phyloP scores from a whole-genome alignment of 2,888 invertebrate genomes.

The Metopia argyrocephala region DNA sequence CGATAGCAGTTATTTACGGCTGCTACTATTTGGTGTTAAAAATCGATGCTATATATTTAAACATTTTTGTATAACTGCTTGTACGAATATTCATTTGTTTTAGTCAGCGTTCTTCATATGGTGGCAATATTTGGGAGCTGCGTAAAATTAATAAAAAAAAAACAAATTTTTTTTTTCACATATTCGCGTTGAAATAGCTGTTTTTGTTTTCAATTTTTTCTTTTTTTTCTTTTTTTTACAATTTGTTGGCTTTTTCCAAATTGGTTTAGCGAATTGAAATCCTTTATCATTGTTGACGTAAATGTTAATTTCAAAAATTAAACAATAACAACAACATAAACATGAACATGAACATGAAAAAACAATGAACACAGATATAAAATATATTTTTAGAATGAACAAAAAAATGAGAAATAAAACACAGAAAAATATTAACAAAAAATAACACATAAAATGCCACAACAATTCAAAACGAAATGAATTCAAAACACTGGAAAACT shows the following conservation, averaged over 20 bases:
- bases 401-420: neutral
- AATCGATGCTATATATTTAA: neutral
- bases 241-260: slow-evolving; percentile 19
- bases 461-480: slow-evolving; percentile 24
- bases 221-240: neutral
- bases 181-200: slow-evolving; percentile 50
- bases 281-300: slow-evolving; percentile 60
- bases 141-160: slow-evolving; percentile 58
- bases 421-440: neutral
- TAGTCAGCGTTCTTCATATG: slow-evolving; percentile 17
- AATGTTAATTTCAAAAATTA: slow-evolving; percentile 63
- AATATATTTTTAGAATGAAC: slow-evolving; percentile 18
- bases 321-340: slow-evolving; percentile 45
- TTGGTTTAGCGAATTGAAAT: slow-evolving; percentile 53
- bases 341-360: neutral
- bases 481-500: slow-evolving; percentile 3
- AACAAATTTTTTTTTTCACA: slow-evolving; percentile 36
- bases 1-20: too few relatives aligned
- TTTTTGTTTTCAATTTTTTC: slow-evolving; percentile 32
- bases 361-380: neutral
- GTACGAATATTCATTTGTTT: slow-evolving; percentile 22
- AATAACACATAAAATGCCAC: slow-evolving; percentile 32
- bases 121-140: slow-evolving; percentile 42
- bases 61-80: neutral
- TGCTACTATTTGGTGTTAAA: slow-evolving; percentile 10